phyloP scores from a whole-genome alignment of 2,888 invertebrate species.

The Agelastica alni region DNA sequence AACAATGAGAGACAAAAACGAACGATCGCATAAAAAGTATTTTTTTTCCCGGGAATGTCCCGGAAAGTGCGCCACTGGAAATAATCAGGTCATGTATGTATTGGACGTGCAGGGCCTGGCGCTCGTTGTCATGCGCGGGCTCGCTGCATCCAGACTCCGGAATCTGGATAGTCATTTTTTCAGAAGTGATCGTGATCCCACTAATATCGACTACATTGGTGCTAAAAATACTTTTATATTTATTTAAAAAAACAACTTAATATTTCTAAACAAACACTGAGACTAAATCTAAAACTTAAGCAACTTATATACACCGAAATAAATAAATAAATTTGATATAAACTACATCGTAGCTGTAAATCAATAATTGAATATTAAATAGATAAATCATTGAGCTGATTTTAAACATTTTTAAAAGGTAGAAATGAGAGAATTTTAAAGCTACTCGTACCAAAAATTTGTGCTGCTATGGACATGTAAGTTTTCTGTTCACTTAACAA shows the following conservation, averaged over 20 bases:
- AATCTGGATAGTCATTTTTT: conserved; percentile 47
- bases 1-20: too few relatives aligned
- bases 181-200: conserved; percentile 40
- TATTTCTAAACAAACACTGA: conserved; percentile 10
- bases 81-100: conserved; percentile 19
- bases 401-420: not conserved
- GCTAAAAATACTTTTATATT: conserved; percentile 20
- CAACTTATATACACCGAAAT: conserved; percentile 5
- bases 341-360: conserved; percentile 2
- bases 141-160: conserved; percentile 47
- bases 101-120: conserved; percentile 8
- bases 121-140: conserved; percentile 41
- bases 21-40: too few relatives aligned
- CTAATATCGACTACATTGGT: conserved; percentile 22
- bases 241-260: conserved; percentile 7
- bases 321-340: conserved; percentile 3
- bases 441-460: conserved; percentile 11
- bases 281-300: conserved; percentile 12
- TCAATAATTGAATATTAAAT: conserved; percentile 1
- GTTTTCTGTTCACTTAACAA: conserved; percentile 18
- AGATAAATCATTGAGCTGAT: not conserved
- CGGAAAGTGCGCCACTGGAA: not conserved
- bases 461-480: conserved; percentile 22
- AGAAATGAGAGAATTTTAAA: conserved; percentile 1
- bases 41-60: too few relatives aligned